A percentile compares a stretch with the other conserved stretches of the same genome.
These are phyloP conservation scores for Premnoplex brunnescens DNA, from an alignment of 2,797 vertebrate genomes.

Conservation along the genomic window DNA sequence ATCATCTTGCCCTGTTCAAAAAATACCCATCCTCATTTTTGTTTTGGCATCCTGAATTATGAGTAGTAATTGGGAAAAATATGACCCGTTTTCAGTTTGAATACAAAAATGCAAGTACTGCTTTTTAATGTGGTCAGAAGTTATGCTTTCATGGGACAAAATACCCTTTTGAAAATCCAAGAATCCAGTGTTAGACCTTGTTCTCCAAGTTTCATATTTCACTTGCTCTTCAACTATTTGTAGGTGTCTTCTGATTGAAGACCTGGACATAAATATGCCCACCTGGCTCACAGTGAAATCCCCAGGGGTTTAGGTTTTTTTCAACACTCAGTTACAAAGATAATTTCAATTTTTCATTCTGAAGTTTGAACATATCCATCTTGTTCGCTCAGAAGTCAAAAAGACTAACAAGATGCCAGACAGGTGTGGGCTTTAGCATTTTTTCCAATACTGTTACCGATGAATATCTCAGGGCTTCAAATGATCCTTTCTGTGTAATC, in stretches of 20 bases:
- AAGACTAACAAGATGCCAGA: background rate
- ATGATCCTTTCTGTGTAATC: background rate
- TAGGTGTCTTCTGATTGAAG: background rate
- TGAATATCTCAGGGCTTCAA: background rate
- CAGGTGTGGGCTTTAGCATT: background rate
- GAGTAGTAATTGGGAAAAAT: background rate
- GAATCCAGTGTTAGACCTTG: background rate
- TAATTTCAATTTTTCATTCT: background rate
- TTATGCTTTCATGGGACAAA: background rate
- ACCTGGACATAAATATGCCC: background rate
- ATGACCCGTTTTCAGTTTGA: background rate
- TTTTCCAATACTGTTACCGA: background rate
- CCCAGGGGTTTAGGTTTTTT: background rate
- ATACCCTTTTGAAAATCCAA: background rate
- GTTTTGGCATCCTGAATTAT: background rate
- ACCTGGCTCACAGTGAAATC: background rate
- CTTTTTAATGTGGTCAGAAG: background rate
- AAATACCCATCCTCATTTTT: background rate
- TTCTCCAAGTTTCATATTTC: background rate
- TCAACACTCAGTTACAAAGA: background rate
- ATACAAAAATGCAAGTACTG: background rate
- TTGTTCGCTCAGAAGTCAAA: background rate
- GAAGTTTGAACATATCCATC: background rate
- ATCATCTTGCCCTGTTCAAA: background rate
- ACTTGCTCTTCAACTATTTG: background rate